phyloP scores from a whole-genome alignment of 2,888 invertebrate species.

The Antheraea yamamai region DNA sequence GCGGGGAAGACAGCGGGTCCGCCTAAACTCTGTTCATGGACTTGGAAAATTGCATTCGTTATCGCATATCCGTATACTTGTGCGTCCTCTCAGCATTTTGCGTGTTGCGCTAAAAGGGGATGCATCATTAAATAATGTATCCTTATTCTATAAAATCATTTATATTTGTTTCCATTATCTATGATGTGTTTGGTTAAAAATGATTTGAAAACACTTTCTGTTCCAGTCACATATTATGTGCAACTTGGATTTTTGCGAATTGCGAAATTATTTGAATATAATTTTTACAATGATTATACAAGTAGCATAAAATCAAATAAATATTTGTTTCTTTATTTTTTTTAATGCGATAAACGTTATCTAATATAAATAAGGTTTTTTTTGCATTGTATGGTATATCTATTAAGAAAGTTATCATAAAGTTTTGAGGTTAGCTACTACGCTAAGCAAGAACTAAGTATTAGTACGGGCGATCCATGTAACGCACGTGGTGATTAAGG shows the following conservation, averaged over 20 bases:
- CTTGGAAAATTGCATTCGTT: constrained; percentile 81
- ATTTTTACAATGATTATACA: no score
- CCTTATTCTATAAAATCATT: neutral
- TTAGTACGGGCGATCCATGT: no score
- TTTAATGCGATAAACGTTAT: no score
- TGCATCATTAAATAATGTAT: constrained; percentile 26
- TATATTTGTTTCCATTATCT: neutral
- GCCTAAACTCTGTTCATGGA: constrained; percentile 76
- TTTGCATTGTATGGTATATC: no score
- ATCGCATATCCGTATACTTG: constrained; percentile 73
- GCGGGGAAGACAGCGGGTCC: constrained; percentile 50
- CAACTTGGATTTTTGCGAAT: neutral
- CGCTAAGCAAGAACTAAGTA: no score
- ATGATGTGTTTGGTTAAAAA: neutral
- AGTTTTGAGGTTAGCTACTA: no score
- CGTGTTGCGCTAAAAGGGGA: constrained; percentile 35
- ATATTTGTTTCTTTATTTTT: no score
- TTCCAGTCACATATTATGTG: neutral
- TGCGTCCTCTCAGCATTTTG: constrained; percentile 49
- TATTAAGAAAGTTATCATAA: no score
- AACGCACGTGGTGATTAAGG: no score
- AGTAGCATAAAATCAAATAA: no score
- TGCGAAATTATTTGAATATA: neutral
- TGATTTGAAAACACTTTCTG: neutral
- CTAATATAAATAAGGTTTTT: no score